Conservation (phyloP, 2,888 invertebrate species). For the Pyrrhia umbra region DNA sequence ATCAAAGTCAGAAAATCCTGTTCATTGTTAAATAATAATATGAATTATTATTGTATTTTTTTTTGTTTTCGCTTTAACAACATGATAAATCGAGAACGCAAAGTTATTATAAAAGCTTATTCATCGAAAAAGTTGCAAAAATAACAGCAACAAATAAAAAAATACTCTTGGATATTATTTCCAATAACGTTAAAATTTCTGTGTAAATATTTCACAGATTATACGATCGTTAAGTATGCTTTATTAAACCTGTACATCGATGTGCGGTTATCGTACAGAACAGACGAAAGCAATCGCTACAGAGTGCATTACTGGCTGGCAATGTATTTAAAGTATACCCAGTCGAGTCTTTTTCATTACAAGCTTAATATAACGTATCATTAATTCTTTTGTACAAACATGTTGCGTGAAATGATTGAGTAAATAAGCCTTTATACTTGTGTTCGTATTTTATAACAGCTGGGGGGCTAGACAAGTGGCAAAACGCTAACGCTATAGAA, state of each 20-base stretch:
- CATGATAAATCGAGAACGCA: not conserved
- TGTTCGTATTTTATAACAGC: no score
- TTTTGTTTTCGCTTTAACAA: not conserved
- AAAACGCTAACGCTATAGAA: no score
- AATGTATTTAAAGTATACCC: slow-evolving; percentile 10
- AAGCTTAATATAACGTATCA: not conserved
- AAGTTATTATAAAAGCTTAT: not conserved
- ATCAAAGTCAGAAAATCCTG: no score
- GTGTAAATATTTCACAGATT: slow-evolving; percentile 16
- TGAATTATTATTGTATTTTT: no score
- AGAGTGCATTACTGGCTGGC: slow-evolving; percentile 1
- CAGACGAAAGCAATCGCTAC: slow-evolving; percentile 16
- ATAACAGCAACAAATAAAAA: not conserved
- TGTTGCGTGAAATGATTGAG: not conserved
- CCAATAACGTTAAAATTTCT: not conserved
- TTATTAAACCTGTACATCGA: slow-evolving; percentile 32
- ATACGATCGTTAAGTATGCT: slow-evolving; percentile 15
- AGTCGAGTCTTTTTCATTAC: not conserved
- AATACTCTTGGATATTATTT: not conserved
- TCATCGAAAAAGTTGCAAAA: not conserved
- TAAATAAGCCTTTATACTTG: no score
- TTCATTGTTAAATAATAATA: no score
- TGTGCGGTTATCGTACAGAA: slow-evolving; percentile 24
- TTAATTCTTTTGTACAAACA: not conserved
- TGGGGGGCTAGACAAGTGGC: no score